Conservation (phyloP, 1,140 invertebrate species). For the Drosophila santomea region DNA sequence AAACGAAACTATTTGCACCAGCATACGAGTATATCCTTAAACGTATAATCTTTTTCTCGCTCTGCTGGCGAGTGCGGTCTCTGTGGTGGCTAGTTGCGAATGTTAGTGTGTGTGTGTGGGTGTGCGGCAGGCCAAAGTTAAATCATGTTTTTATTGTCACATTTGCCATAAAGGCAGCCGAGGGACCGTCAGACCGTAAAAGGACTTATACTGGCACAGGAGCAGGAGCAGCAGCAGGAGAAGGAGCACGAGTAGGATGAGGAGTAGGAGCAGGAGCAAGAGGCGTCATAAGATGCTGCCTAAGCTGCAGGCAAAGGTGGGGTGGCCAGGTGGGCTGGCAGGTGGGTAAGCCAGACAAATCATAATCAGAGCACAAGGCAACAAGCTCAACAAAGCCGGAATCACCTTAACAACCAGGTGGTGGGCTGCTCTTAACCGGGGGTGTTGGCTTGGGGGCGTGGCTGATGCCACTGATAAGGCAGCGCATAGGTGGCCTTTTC, state of each 20-base stretch:
- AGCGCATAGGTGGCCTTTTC: conserved; percentile 2
- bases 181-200: conserved; percentile 41
- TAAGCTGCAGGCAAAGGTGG: conserved; percentile 43
- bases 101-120: conserved; percentile 28
- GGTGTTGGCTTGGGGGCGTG: neutral
- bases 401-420: conserved; percentile 63
- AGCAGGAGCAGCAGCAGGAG: conserved; percentile 11
- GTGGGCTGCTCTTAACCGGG: neutral
- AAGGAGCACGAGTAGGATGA: too few relatives aligned
- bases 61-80: conserved; percentile 7
- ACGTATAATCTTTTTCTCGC: neutral
- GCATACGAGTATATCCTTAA: neutral
- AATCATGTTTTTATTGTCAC: conserved; percentile 82
- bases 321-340: neutral
- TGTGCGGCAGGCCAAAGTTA: conserved; percentile 73
- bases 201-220: conserved; percentile 27
- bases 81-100: conserved; percentile 14
- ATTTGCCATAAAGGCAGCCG: conserved; percentile 76
- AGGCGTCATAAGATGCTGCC: conserved; percentile 67
- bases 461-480: conserved; percentile 43
- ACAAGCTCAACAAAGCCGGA: conserved; percentile 40
- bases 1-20: too few relatives aligned
- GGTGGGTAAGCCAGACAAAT: conserved; percentile 76
- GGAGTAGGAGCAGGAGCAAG: conserved; percentile 10
- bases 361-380: conserved; percentile 71